These are phyloP conservation scores for Calcarius lapponicus DNA, from an alignment of 2,797 vertebrate genomes.

Conservation along the genomic window DNA sequence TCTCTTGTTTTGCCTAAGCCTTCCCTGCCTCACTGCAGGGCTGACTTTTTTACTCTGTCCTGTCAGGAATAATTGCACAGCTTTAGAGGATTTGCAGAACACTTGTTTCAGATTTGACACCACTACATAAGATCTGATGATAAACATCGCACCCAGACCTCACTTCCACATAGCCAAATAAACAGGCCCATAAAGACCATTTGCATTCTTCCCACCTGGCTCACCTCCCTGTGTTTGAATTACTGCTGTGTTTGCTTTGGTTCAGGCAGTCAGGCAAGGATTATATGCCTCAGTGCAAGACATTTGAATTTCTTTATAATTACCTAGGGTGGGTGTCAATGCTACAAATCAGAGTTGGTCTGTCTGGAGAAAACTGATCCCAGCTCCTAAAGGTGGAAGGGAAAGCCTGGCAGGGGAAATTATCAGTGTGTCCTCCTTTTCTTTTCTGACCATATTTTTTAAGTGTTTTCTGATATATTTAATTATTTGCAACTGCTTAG, in stretches of 20 bases:
- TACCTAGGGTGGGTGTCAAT: not conserved
- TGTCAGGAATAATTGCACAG: not conserved
- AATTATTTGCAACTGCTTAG: not conserved
- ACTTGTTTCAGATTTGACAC: not conserved
- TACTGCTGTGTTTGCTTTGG: not conserved
- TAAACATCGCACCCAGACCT: not conserved
- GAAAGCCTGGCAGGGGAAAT: not conserved
- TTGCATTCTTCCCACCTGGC: not conserved
- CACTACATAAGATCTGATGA: not conserved
- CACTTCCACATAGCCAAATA: not conserved
- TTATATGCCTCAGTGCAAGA: not conserved
- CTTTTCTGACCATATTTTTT: not conserved
- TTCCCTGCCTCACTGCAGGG: not conserved
- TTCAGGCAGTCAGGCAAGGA: not conserved
- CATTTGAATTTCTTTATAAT: not conserved
- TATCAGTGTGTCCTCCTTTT: not conserved
- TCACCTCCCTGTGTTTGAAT: not conserved
- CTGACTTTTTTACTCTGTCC: not conserved
- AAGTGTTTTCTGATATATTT: not conserved
- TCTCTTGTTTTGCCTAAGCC: not conserved
- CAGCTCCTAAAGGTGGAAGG: not conserved
- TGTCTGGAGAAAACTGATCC: not conserved
- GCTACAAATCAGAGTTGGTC: not conserved
- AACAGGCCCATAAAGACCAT: not conserved
- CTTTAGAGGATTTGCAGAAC: not conserved